These are phyloP conservation scores for Nomada fabriciana DNA, from an alignment of 2,888 invertebrate species.

Conservation along the genomic window DNA sequence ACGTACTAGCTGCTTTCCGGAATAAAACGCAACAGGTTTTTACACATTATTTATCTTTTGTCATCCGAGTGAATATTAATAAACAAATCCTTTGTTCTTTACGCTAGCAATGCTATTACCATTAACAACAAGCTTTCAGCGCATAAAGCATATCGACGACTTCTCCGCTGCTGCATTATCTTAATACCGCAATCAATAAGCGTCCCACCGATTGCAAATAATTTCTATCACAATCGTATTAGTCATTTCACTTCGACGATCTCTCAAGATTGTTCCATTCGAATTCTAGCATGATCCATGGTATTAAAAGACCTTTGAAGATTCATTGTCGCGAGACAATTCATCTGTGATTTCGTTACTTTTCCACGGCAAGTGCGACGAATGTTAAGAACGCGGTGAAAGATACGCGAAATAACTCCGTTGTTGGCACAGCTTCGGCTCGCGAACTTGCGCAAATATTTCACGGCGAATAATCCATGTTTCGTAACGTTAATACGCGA, in stretches of 20 bases:
- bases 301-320: not conserved
- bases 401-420: not conserved
- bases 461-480: constrained; percentile 47
- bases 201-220: no score
- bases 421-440: not conserved
- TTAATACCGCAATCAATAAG: no score
- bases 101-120: no score
- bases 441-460: constrained; percentile 30
- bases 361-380: not conserved
- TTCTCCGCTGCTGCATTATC: no score
- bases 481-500: constrained; percentile 50
- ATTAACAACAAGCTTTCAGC: no score
- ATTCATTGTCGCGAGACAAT: not conserved
- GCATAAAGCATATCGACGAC: no score
- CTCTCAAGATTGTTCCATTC: no score
- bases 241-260: no score
- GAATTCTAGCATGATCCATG: not conserved
- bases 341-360: not conserved
- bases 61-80: not conserved
- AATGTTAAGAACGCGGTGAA: not conserved
- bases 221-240: no score
- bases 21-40: constrained; percentile 34
- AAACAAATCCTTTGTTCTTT: not conserved
- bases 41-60: constrained; percentile 6
- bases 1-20: not conserved